Percentiles rank a stretch among this genome's conserved stretches.
These are phyloP conservation scores for Nemopilema nomurai DNA, from an alignment of 30 jellyfish, hydroid and myxozoan species.

Conservation along the genomic window DNA sequence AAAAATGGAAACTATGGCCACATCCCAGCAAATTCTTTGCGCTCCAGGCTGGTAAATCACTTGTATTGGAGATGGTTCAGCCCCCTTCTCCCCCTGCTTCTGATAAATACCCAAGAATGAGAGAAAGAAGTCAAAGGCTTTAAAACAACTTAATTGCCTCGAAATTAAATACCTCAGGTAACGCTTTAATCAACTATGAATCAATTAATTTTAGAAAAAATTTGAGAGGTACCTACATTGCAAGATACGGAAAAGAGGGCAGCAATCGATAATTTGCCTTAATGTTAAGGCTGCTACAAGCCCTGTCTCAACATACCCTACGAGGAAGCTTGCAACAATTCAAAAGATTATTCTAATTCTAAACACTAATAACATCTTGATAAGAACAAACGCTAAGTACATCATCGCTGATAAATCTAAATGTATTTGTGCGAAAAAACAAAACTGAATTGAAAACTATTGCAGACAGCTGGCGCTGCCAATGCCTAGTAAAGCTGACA, in stretches of 20 bases:
- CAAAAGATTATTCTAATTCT: background rate
- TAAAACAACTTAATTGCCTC: background rate
- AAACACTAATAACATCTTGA: background rate
- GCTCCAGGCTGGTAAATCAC: too few relatives aligned
- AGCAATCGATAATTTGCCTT: background rate
- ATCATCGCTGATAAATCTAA: background rate
- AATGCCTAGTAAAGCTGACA: too few relatives aligned
- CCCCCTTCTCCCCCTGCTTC: too few relatives aligned
- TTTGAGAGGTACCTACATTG: background rate
- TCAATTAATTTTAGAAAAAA: background rate
- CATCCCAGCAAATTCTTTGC: too few relatives aligned
- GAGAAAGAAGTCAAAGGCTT: background rate
- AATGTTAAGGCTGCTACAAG: too few relatives aligned
- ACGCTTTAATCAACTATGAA: conserved; percentile 30
- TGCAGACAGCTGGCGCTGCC: too few relatives aligned
- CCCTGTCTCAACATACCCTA: too few relatives aligned
- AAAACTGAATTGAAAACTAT: background rate
- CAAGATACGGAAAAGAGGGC: background rate
- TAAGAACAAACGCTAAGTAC: background rate
- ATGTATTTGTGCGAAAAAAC: background rate
- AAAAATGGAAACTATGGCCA: too few relatives aligned
- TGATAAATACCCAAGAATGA: too few relatives aligned
- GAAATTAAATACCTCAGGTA: conserved; percentile 33
- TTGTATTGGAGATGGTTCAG: too few relatives aligned
- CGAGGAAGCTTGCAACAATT: too few relatives aligned